phyloP scores from a whole-genome alignment of 2,888 invertebrate species.

The Drosophila ustulata region DNA sequence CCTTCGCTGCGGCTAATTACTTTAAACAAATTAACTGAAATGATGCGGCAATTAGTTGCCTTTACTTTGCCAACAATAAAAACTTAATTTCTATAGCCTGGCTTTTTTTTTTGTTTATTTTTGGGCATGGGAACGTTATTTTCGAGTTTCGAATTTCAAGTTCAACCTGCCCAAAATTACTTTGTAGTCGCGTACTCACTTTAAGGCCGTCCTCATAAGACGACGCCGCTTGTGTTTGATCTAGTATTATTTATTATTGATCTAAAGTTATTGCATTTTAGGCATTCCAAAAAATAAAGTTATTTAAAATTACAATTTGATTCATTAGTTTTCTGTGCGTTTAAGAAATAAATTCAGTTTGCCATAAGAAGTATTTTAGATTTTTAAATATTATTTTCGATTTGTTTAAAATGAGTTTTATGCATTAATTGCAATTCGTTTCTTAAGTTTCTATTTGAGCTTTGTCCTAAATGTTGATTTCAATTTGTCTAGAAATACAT shows the following conservation, averaged over 20 bases:
- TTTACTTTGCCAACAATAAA: slow-evolving; percentile 17
- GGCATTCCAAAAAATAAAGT: too few species aligned
- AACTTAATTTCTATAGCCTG: slow-evolving; percentile 8
- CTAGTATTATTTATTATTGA: not conserved
- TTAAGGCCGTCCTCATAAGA: not conserved
- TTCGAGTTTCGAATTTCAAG: slow-evolving; percentile 12
- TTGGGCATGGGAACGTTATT: slow-evolving; percentile 7
- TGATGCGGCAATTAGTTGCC: slow-evolving; percentile 48
- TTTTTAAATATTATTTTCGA: too few species aligned
- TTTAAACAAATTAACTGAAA: slow-evolving; percentile 53
- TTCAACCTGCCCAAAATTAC: slow-evolving; percentile 12
- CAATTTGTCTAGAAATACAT: too few species aligned
- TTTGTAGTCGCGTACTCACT: not conserved
- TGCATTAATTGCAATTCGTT: too few species aligned
- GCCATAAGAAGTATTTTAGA: too few species aligned
- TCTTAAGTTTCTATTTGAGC: too few species aligned
- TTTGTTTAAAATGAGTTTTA: too few species aligned
- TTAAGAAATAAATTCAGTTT: too few species aligned
- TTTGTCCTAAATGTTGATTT: too few species aligned
- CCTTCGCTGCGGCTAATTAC: slow-evolving; percentile 55
- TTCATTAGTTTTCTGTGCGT: too few species aligned
- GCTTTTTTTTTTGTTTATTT: slow-evolving; percentile 11
- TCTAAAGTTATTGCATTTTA: too few species aligned
- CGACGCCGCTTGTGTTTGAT: not conserved
- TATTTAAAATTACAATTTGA: too few species aligned